Evolutionary conservation across 2,797 vertebrate species (phyloP), one percentile per base, ranked within the genome.

Genomic region (Acomys russatus): DNA sequence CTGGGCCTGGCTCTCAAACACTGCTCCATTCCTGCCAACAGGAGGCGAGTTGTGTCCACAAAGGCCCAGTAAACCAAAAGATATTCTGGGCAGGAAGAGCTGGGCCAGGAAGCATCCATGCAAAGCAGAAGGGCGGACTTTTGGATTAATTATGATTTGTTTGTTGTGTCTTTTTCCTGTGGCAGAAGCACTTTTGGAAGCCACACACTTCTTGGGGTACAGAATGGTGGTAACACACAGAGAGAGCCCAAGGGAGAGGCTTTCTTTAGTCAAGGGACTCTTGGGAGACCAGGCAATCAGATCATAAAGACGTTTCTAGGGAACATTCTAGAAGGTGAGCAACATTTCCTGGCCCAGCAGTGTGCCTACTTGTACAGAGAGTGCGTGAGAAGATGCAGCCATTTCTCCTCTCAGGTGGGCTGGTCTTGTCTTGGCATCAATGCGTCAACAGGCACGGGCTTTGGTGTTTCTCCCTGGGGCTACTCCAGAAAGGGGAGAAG

Each of bases 291-390:
- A 89, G 74, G 91, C 91, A 70, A 30, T 38, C 54, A 70, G 71
- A 33, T 38, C 25, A n/a, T 9, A 35, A 56, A n/a, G 83, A 30
- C n/a, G 2, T 23, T 95, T 10, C 66, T 17, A 6, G 63, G 90
- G 71, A 94, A 82, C 17, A 30, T 90, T 97, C 92, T 74, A 93
- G 91, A 96, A 96, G 85, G 70, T 1, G 68, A 56, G 9, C 38
- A n/a, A 71, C 59, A 87, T 90, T 80, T 90, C 25, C 71, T 28
- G 30, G 68, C 10, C 35, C 35, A 30, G 23, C 61, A 87, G 30
- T 28, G 1, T 35, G 54, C 30, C 28, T 51, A 64, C 49, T 59
- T 15, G 1, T 54, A 28, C 6, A 86, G 17, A 14, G 8, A 9
- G 2, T 20, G 7, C 77, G 71, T 73, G 38, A 56, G 66, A 2